These are phyloP conservation scores for Axinella damicornis DNA, from an alignment of 37 sponge, comb jelly and placozoan genomes.

Conservation along the genomic window DNA sequence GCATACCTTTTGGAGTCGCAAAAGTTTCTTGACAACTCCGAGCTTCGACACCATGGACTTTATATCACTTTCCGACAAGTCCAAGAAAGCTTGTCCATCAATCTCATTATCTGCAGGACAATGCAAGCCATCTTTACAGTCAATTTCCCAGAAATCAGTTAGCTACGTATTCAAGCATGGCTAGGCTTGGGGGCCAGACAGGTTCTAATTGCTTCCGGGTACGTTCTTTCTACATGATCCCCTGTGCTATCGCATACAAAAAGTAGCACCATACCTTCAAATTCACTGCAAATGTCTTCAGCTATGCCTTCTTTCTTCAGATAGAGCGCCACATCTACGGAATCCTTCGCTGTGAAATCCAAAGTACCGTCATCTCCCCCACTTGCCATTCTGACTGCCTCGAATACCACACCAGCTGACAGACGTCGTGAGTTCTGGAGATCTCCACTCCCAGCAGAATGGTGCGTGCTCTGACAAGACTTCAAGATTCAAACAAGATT, in stretches of 20 bases:
- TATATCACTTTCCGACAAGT: not conserved
- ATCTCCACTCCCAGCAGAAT: too few species aligned
- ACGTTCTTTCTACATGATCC: too few species aligned
- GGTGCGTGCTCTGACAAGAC: too few species aligned
- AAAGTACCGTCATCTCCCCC: not conserved
- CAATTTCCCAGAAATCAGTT: not conserved
- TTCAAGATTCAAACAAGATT: too few species aligned
- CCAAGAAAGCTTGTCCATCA: slow-evolving; percentile 4
- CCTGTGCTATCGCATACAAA: too few species aligned
- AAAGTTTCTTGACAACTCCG: not conserved
- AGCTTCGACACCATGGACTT: not conserved
- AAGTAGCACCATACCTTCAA: slow-evolving; percentile 11
- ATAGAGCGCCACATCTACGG: slow-evolving; percentile 5
- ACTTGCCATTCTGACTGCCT: too few species aligned
- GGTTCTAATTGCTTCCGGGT: too few species aligned
- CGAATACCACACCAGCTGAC: too few species aligned
- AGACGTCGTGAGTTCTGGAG: too few species aligned
- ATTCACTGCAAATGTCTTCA: slow-evolving; percentile 1
- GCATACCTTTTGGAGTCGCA: not conserved
- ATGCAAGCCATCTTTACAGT: not conserved
- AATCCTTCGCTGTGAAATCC: not conserved
- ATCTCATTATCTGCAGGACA: slow-evolving; percentile 12
- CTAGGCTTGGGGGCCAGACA: too few species aligned
- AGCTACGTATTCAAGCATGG: too few species aligned
- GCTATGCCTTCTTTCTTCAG: not conserved